Evolutionary conservation across 2,888 invertebrate genomes (phyloP), one percentile per base, ranked within the genome.

Genomic region (Gryllus longicercus): DNA sequence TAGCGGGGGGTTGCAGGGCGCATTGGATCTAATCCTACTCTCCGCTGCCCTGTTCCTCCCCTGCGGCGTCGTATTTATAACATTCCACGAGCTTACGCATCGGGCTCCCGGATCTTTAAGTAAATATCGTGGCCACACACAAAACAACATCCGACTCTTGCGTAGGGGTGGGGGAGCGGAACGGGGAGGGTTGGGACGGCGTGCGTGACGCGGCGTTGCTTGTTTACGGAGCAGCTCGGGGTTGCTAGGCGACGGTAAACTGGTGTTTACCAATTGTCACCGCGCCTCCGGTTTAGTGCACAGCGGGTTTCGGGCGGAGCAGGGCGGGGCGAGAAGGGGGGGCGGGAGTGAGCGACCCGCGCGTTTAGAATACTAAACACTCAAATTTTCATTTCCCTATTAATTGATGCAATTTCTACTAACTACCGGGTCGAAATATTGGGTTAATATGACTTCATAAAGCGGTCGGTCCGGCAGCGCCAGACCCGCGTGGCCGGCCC

Each of bases 361-460:
- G 18, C 18, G n/a, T 63, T n/a, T 16, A 63, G 63, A 63, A n/a
- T 63, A 63, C 14, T 63, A 63, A 63, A 63, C 63, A 63, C 63
- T 63, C 63, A 63, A 63, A 63, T 63, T 63, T 63, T 63, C 63
- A 63, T 63, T 63, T 63, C 63, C 63, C n/a, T 63, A 63, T 63
- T 18, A 63, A 63, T 63, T 63, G 63, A 14, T 63, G 63, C n/a
- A 18, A 63, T 63, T 63, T n/a, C 63, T 63, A 63, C 63, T 63
- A 63, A 63, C 14, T n/a, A 63, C 16, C 14, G 63, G 63, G 63
- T 63, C 63, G 63, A 63, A 63, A 63, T 63, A 38, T 63, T 63
- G 63, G 63, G 63, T 63, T 63, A 63, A 63, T 63, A 63, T 63
- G 63, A 63, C 63, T 63, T 63, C 63, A 63, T 63, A 63, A 63